Conservation (phyloP, 2,113 vertebrate species). For the Dromiciops gliroides region DNA sequence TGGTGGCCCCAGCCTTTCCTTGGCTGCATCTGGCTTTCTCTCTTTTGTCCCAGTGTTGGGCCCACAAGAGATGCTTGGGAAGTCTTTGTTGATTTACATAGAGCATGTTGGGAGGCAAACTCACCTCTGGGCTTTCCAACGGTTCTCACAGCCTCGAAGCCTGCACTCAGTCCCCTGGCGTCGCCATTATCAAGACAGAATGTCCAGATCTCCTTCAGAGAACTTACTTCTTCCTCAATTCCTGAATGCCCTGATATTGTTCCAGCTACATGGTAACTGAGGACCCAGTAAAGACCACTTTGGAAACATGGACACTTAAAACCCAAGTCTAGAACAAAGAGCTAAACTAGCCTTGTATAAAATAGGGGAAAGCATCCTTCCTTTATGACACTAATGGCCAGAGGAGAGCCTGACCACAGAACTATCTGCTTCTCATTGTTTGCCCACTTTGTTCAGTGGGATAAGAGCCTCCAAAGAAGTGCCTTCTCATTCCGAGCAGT, state of each 20-base stretch:
- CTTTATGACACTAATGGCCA: background rate
- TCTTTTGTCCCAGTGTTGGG: background rate
- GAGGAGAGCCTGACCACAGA: background rate
- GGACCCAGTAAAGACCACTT: background rate
- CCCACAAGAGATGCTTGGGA: background rate
- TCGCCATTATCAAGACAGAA: background rate
- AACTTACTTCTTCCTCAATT: background rate
- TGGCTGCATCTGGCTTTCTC: background rate
- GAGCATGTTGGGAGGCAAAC: background rate
- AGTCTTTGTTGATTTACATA: background rate
- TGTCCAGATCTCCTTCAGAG: background rate
- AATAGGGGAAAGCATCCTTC: background rate
- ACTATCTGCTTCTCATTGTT: background rate
- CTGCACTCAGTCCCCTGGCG: background rate
- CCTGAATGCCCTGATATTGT: background rate
- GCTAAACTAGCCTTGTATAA: background rate
- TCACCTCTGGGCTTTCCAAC: background rate
- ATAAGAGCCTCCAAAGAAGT: background rate
- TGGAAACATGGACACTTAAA: background rate
- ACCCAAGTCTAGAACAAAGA: background rate
- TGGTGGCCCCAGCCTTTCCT: background rate
- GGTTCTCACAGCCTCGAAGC: background rate
- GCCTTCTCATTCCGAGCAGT: background rate
- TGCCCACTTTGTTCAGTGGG: background rate
- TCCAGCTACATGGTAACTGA: background rate